Conservation (phyloP, 2,797 vertebrate genomes). For the Tragelaphus oryx region DNA sequence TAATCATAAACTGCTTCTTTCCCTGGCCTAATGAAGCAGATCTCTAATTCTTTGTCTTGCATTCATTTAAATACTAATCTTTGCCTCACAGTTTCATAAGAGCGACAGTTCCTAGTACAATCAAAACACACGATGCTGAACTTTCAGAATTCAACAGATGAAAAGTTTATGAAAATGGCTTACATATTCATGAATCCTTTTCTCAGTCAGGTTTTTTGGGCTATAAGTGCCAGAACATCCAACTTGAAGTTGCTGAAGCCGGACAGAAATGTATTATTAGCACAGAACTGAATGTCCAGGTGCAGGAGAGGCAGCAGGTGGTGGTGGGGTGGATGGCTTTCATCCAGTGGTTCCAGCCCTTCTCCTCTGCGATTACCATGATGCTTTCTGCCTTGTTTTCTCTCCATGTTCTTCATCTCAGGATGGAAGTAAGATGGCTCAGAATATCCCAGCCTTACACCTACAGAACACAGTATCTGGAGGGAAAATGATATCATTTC, state of each 20-base stretch:
- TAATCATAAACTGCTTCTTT: background rate
- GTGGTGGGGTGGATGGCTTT: background rate
- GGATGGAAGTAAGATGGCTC: background rate
- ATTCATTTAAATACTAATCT: constrained; percentile 49
- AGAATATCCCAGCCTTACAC: background rate
- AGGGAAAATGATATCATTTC: background rate
- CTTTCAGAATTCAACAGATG: background rate
- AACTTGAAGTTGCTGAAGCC: background rate
- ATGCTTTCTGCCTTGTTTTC: background rate
- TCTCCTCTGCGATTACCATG: background rate
- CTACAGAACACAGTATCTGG: background rate
- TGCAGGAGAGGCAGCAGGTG: background rate
- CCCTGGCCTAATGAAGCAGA: background rate
- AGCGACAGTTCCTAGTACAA: background rate
- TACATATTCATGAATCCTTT: background rate
- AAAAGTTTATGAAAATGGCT: background rate
- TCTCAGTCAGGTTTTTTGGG: background rate
- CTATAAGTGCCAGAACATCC: background rate
- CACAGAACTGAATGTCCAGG: background rate
- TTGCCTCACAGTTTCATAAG: constrained; percentile 12
- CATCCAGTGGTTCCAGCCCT: background rate
- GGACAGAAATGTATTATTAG: background rate
- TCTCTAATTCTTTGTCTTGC: background rate
- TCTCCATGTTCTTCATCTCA: background rate
- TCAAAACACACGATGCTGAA: constrained; percentile 22